These are phyloP conservation scores for Netelia melanura DNA, from an alignment of 2,888 invertebrate genomes.

Conservation along the genomic window DNA sequence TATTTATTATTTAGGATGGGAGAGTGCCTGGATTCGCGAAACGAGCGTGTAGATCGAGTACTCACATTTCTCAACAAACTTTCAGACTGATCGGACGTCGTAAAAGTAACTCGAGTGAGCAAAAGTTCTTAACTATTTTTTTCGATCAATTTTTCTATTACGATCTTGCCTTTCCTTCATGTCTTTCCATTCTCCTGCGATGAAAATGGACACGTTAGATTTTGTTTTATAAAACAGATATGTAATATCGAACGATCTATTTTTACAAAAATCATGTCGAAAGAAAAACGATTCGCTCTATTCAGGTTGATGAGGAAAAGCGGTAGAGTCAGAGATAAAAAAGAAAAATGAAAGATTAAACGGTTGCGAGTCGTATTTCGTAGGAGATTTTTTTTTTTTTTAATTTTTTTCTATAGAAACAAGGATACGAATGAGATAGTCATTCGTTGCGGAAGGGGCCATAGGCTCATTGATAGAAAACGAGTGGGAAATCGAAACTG, in stretches of 20 bases:
- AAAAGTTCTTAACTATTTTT: too few relatives aligned
- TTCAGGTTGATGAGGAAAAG: not conserved
- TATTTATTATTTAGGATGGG: too few relatives aligned
- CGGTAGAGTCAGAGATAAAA: not conserved
- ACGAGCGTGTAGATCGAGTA: too few relatives aligned
- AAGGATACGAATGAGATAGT: conserved; percentile 39
- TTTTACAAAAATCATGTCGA: not conserved
- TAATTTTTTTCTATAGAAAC: conserved; percentile 44
- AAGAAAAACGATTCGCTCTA: conserved; percentile 1
- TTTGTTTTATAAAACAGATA: not conserved
- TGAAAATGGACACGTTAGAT: too few relatives aligned
- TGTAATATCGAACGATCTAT: not conserved
- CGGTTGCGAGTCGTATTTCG: conserved; percentile 39
- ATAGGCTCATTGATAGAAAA: conserved; percentile 53
- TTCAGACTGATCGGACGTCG: too few relatives aligned
- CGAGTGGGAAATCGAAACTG: conserved; percentile 62
- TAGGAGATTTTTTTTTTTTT: conserved; percentile 11
- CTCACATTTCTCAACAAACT: not conserved
- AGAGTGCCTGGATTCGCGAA: too few relatives aligned
- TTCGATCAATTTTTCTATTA: too few relatives aligned
- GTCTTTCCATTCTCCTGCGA: too few relatives aligned
- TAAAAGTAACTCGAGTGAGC: too few relatives aligned
- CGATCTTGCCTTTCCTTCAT: too few relatives aligned
- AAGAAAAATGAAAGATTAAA: conserved; percentile 26
- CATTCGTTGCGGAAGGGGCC: conserved; percentile 39